A percentile compares a stretch with the other conserved stretches of the same genome.
These are phyloP conservation scores for Tragelaphus strepsiceros DNA, from an alignment of 2,113 vertebrate genomes.

Conservation along the genomic window DNA sequence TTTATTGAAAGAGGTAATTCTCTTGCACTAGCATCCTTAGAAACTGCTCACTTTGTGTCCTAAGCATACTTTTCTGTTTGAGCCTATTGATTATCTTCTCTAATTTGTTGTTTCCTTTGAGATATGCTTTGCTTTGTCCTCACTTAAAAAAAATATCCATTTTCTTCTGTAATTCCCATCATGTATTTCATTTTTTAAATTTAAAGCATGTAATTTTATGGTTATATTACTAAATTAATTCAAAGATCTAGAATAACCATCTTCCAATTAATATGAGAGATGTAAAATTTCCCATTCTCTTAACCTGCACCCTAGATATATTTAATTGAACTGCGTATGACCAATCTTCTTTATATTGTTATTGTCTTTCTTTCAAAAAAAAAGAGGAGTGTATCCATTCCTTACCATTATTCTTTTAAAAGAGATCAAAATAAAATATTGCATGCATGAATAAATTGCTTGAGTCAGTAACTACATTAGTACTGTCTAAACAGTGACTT, in stretches of 20 bases:
- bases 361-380: background rate
- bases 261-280: background rate
- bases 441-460: background rate
- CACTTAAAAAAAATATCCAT: background rate
- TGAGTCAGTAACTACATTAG: background rate
- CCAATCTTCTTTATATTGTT: background rate
- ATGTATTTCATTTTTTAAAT: background rate
- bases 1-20: conserved; percentile 21
- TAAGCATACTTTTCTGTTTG: background rate
- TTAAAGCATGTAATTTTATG: background rate
- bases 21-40: background rate
- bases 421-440: background rate
- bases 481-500: conserved; percentile 12
- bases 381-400: background rate
- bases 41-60: background rate
- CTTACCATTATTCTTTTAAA: conserved; percentile 1
- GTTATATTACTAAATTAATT: background rate
- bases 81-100: background rate
- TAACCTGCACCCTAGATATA: background rate
- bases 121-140: background rate
- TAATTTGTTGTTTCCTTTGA: background rate
- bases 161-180: background rate
- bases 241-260: background rate
- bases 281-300: background rate
- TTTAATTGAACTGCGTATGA: background rate